Base-by-base conservation (phyloP, 2,113 vertebrate species). In the Eclectus roratus region DNA sequence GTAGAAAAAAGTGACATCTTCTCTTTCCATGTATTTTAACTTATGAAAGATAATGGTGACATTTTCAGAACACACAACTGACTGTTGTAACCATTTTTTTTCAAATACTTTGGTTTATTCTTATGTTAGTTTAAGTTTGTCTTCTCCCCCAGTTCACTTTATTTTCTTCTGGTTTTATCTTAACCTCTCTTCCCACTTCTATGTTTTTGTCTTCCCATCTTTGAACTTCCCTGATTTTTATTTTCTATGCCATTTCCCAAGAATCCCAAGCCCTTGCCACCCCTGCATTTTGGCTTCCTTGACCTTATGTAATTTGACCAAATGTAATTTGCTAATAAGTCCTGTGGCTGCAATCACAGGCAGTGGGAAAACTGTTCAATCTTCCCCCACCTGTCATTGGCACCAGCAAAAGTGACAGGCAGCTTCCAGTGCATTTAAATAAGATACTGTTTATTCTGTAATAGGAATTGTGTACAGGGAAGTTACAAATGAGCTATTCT, bases 301-400 rank as follows among this genome's bases (percentile, higher is more conserved):
- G 44, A 65, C 35, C 7, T 81, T 92, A 89, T 94, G n/a, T n/a
- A n/a, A n/a, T n/a, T n/a, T n/a, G n/a, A n/a, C n/a, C 77, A 94
- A 93, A 80, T 82, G 11, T 44, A 2, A 82, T 95, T 94, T 97
- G 94, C 80, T 93, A 73, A 73, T 94, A 96, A 93, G 79, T 92
- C 65, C 21, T 79, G 33, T 79, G 88, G 72, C 78, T 89, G 82
- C 55, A 73, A 43, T 91, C 74, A 60, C 19, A 43, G 47, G 47
- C 0, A 0, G 47, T 85, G 80, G 25, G 50, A 83, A 94, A 88
- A 56, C 49, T 70, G 27, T 63, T 85, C 31, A 21, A 0, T 85
- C 72, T 94, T 79, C 65, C 69, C 41, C 41, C 25, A 31, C 37
- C 61, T 87, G n/a, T 66, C 47, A 35, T 0, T 64, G 69, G 52